Evolutionary conservation across 2,113 vertebrate genomes (phyloP), one percentile per base, ranked within the genome.

Genomic region (Hydropotes inermis): DNA sequence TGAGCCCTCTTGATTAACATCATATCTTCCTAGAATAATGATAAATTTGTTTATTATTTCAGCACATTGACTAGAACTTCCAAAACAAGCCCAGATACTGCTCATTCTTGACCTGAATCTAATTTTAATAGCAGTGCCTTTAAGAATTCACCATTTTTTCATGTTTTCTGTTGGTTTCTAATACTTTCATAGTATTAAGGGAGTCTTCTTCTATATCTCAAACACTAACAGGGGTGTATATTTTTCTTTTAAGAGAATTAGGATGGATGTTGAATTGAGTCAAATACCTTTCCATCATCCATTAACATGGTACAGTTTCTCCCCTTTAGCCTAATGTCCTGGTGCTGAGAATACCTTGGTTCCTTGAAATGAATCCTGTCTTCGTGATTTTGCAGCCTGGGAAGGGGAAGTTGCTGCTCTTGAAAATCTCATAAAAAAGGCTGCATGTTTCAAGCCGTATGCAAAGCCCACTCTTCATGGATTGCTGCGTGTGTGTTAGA

Each of bases 231-330:
- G 6, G 3, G 21, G 61, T 94, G 87, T 90, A 74, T 81, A 30
- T 81, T 88, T 92, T 91, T 95, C n/a, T 97, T 89, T 43, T 70
- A 60, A 47, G 61, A 90, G 45, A 87, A 54, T 91, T 85, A 92
- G 3, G 36, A 91, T 74, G 58, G 19, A 67, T 52, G 30, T 45
- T 92, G 33, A 87, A 84, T 92, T 39, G 83, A n/a, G 16, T 28
- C n/a, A 96, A 33, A 60, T n/a, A 50, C 57, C 45, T 78, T 83
- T 21, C 11, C 84, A 79, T 33, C 14, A 28, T 61, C 19, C 27
- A 36, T 30, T 87, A 36, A 79, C 5, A 67, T 12, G 21, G 25
- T 58, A 23, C 23, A 23, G 16, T 21, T 91, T 96, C 79, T 60
- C 79, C 91, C 23, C 28, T 21, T 94, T 61, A 79, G 36, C 8